Base-by-base conservation (phyloP, 2,113 vertebrate genomes). In the Cyprinodon tularosa region DNA sequence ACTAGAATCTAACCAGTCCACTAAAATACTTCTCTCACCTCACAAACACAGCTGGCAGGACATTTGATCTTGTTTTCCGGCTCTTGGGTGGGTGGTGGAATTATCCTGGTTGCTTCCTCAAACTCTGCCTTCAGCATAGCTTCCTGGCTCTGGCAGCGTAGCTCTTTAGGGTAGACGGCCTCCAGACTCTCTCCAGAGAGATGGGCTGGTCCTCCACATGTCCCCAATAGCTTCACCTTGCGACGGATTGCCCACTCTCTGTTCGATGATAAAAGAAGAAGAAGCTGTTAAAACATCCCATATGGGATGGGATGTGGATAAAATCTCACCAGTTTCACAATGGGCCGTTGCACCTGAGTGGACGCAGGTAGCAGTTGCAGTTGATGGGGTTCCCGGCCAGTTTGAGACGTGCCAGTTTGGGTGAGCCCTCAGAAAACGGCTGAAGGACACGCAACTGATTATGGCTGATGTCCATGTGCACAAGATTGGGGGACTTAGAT, bases 361-460 rank as follows among this genome's bases (percentile, higher is more conserved):
- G 96, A 39, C 91, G 92, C 82, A 97, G 91, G 78, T 92, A 93
- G 83, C 98, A 99, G 91, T 95, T 96, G 81, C 97, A 99, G 85
- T 94, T 92, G 80, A 98, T 88, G 2, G 96, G 95, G 89, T 98
- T 99, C 12, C 97, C 95, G 0, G 92, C 92, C 85, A 99, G 86
- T 81, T 92, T 94, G 77, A 98, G 83, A 14, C 86, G 92, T 0
- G 85, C 92, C 79, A 98, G 89, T 3, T 89, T 93, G 2, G 91
- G 86, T 0, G 89, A 81, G 13, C 95, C 95, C 0, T 90, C 87
- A 45, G 90, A 80, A 82, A 97, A 91, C 0, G 97, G 95, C 0
- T 95, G 96, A 73, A 97, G 77, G 22, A 94, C 79, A 2, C 62
- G 94, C 13, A 99, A 92, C 93, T 98, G 97, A 90, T 98, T 99